A percentile compares a stretch with the other conserved stretches of the same genome.
These are phyloP conservation scores for Megaceryle maxima DNA, from an alignment of 2,113 vertebrate genomes.

Conservation along the genomic window DNA sequence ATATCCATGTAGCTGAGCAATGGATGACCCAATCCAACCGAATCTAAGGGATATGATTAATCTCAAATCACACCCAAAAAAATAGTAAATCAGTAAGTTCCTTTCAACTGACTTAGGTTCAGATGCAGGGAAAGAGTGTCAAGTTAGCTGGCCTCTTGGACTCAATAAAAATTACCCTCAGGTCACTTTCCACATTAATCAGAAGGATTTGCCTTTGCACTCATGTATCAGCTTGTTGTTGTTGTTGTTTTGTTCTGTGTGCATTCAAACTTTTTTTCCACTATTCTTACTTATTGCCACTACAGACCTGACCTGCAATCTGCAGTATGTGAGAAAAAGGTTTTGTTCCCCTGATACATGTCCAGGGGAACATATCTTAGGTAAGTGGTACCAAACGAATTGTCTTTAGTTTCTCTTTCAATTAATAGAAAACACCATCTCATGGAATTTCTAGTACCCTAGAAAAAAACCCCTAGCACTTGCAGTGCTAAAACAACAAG, in stretches of 20 bases:
- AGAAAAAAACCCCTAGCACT: not conserved
- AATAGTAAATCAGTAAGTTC: not conserved
- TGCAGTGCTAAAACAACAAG: not conserved
- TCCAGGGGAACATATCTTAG: not conserved
- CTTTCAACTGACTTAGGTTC: not conserved
- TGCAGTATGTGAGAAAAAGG: not conserved
- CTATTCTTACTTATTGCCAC: not conserved
- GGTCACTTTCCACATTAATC: not conserved
- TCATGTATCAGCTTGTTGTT: not conserved
- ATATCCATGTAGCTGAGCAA: not conserved
- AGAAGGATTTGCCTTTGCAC: not conserved
- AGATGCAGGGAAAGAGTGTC: not conserved
- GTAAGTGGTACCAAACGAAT: not conserved
- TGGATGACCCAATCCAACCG: not conserved
- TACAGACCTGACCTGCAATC: not conserved
- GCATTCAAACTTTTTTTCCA: not conserved
- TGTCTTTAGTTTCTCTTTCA: conserved; percentile 28
- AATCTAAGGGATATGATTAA: not conserved
- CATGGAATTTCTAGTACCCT: not conserved
- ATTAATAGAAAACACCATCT: conserved; percentile 16
- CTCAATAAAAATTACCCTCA: not conserved
- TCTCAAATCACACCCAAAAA: not conserved
- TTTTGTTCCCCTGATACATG: not conserved
- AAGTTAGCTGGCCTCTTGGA: not conserved
- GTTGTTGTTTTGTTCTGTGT: too few species aligned